These are phyloP conservation scores for Sebastes alutus DNA, from an alignment of 2,797 vertebrate species.

Conservation along the genomic window DNA sequence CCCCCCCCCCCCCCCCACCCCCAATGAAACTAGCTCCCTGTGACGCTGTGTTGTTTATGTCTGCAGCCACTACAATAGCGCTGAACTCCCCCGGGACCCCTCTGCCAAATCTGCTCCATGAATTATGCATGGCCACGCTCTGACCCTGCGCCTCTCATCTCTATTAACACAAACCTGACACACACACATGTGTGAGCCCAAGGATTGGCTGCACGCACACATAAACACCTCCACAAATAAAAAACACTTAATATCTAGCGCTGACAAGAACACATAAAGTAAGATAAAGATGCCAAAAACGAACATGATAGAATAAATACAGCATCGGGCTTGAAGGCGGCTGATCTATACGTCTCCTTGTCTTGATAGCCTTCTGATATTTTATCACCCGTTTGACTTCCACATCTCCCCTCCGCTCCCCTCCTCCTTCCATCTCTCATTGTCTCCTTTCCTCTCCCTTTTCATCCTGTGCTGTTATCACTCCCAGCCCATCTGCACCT, in stretches of 20 bases:
- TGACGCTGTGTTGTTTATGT: constrained; percentile 82
- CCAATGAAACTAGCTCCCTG: constrained; percentile 69
- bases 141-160: constrained; percentile 82
- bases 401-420: constrained; percentile 37
- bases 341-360: constrained; percentile 42
- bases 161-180: constrained; percentile 81
- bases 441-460: constrained; percentile 65
- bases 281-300: constrained; percentile 34
- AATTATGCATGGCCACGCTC: constrained; percentile 81
- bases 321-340: constrained; percentile 15
- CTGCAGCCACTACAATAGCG: constrained; percentile 82
- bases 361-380: constrained; percentile 59
- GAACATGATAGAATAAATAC: constrained; percentile 32
- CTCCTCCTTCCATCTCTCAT: constrained; percentile 54
- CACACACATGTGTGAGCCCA: constrained; percentile 15
- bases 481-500: constrained; percentile 73
- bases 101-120: constrained; percentile 82
- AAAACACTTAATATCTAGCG: constrained; percentile 17
- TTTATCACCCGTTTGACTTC: constrained; percentile 72
- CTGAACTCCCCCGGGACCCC: constrained; percentile 76
- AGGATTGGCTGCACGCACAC: constrained; percentile 14
- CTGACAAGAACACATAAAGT: constrained; percentile 37
- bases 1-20: constrained; percentile 1
- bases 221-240: constrained; percentile 27
- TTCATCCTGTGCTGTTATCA: constrained; percentile 74